Percentiles rank a stretch among this genome's conserved stretches.
phyloP scores from a whole-genome alignment of 2,888 invertebrate species.

The Amaurobius ferox region DNA sequence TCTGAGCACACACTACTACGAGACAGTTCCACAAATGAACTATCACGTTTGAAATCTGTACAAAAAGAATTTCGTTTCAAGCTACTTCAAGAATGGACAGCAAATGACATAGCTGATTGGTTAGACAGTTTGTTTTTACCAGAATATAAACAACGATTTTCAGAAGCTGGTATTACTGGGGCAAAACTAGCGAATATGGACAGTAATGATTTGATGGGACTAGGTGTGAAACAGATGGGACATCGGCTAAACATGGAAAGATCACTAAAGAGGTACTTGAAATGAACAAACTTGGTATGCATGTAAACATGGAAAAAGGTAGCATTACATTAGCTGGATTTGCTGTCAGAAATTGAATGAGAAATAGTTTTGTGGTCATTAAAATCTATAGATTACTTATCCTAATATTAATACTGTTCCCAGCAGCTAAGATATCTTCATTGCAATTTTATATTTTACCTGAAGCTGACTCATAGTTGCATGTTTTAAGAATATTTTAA shows the following conservation, averaged over 20 bases:
- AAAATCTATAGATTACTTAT: constrained; percentile 52
- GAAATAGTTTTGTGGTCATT: constrained; percentile 70
- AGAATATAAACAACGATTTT: constrained; percentile 80
- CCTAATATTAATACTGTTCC: constrained; percentile 33
- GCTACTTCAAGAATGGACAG: constrained; percentile 79
- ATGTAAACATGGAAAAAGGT: constrained; percentile 21
- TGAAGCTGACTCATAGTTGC: constrained; percentile 48
- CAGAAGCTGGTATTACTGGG: constrained; percentile 79
- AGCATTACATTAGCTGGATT: constrained; percentile 56
- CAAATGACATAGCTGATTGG: constrained; percentile 80
- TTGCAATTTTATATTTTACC: constrained; percentile 59
- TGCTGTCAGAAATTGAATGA: constrained; percentile 62
- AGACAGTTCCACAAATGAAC: constrained; percentile 37
- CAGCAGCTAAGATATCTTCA: constrained; percentile 56
- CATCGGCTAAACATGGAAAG: constrained; percentile 76
- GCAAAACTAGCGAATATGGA: constrained; percentile 79
- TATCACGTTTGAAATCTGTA: constrained; percentile 55
- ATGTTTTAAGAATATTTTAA: constrained; percentile 67
- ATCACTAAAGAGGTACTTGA: constrained; percentile 68
- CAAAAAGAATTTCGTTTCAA: constrained; percentile 72
- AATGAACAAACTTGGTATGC: constrained; percentile 51
- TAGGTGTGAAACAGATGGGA: constrained; percentile 81
- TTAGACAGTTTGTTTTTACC: constrained; percentile 80
- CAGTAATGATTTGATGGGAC: constrained; percentile 80
- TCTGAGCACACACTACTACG: constrained; percentile 36